Percentiles rank a stretch among this genome's conserved stretches.
These are phyloP conservation scores for Chrysochloris asiatica DNA, from an alignment of 2,113 vertebrate genomes.

Conservation along the genomic window DNA sequence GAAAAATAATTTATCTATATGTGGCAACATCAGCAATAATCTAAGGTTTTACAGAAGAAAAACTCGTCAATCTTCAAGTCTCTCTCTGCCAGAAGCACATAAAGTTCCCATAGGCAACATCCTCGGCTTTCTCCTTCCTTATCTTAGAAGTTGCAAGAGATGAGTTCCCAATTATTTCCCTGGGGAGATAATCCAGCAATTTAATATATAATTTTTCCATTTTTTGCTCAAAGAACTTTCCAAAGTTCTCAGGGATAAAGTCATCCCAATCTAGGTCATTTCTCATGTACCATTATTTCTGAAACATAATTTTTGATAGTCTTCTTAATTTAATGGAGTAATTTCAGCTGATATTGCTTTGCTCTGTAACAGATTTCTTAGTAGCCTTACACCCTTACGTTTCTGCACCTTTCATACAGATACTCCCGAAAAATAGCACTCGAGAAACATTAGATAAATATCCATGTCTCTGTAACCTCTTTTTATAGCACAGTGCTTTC, in stretches of 20 bases:
- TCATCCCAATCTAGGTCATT: neutral
- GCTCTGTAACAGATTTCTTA: neutral
- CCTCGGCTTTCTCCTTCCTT: neutral
- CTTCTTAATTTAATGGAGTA: neutral
- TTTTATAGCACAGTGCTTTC: conserved; percentile 41
- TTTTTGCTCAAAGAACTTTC: neutral
- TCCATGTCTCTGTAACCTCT: neutral
- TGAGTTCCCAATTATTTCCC: neutral
- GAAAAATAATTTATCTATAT: neutral
- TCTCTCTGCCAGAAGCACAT: neutral
- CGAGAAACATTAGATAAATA: conserved; percentile 34
- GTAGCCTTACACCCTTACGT: neutral
- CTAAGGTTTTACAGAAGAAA: conserved; percentile 51
- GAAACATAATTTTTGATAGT: conserved; percentile 33
- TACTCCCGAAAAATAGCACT: neutral
- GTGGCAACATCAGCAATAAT: conserved; percentile 17
- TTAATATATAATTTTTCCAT: neutral
- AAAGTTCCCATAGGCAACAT: neutral
- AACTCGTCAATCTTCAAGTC: neutral
- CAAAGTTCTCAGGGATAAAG: conserved; percentile 21
- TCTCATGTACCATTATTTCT: conserved; percentile 32
- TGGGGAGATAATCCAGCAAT: neutral
- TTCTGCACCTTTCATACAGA: neutral
- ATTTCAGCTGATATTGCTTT: conserved; percentile 19
- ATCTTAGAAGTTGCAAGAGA: conserved; percentile 40